Evolutionary conservation across 2,113 vertebrate species (phyloP).

Genomic region (Indicator maculatus): DNA sequence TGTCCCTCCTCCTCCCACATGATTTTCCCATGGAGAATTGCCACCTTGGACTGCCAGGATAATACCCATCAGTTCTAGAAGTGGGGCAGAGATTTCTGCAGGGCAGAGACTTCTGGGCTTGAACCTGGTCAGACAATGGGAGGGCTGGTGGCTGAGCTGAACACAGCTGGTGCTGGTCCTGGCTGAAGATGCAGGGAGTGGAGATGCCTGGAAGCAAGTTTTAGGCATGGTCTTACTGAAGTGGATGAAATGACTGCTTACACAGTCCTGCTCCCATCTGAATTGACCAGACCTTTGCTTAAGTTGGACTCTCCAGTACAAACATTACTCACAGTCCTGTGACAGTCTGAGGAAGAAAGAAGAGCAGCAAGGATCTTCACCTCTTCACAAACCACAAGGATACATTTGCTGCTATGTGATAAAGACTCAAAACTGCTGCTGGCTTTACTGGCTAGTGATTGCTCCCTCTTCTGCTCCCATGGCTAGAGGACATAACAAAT

Average conservation of each 20-base stretch:
- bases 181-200: neutral
- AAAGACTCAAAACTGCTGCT: neutral
- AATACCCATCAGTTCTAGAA: neutral
- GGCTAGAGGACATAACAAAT: neutral
- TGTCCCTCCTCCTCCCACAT: neutral
- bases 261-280: neutral
- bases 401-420: neutral
- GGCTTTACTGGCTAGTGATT: neutral
- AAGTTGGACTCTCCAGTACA: neutral
- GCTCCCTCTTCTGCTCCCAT: neutral
- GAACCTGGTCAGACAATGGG: neutral
- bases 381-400: neutral
- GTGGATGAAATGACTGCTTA: neutral
- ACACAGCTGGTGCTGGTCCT: neutral
- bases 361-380: neutral
- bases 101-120: neutral
- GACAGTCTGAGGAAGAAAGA: neutral
- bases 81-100: neutral
- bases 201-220: neutral
- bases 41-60: neutral
- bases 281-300: neutral
- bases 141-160: neutral
- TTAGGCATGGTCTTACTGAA: neutral
- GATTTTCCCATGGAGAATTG: neutral
- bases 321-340: neutral